Evolutionary conservation across 2,888 invertebrate species (phyloP).

Genomic region (Corythucha ciliata): DNA sequence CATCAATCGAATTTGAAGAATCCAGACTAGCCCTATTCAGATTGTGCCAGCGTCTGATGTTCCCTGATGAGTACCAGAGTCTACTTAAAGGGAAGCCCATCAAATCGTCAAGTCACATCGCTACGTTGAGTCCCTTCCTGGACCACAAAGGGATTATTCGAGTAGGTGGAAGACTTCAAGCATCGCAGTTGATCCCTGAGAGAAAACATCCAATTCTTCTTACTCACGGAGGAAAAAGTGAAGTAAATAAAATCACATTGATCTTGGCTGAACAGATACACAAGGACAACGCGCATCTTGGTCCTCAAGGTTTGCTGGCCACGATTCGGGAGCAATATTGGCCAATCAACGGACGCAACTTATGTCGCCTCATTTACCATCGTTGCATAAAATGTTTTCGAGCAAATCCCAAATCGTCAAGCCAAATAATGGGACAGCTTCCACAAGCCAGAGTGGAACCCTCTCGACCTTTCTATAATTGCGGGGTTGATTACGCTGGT

Average conservation of each 20-base stretch:
- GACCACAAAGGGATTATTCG: not conserved
- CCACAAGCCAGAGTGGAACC: constrained; percentile 6
- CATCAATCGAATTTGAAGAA: not conserved
- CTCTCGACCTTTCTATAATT: constrained; percentile 30
- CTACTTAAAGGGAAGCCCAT: not conserved
- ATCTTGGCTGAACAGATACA: constrained; percentile 23
- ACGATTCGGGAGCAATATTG: constrained; percentile 31
- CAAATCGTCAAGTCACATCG: not conserved
- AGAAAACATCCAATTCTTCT: constrained; percentile 1
- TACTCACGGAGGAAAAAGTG: too few species aligned
- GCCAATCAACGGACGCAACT: constrained; percentile 31
- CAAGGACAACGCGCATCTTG: constrained; percentile 21
- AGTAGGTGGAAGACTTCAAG: constrained; percentile 1
- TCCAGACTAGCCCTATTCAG: not conserved
- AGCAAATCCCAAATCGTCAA: not conserved
- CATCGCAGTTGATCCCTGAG: not conserved
- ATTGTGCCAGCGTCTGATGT: not conserved
- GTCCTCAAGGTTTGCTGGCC: constrained; percentile 30
- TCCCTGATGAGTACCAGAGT: not conserved
- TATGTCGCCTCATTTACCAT: constrained; percentile 26
- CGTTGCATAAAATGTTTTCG: constrained; percentile 23
- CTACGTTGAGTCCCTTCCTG: not conserved
- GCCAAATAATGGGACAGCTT: constrained; percentile 21
- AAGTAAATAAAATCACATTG: too few species aligned
- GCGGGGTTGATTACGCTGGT: constrained; percentile 34